phyloP scores from a whole-genome alignment of 1,140 invertebrate species.

The Probaryconus sp. region DNA sequence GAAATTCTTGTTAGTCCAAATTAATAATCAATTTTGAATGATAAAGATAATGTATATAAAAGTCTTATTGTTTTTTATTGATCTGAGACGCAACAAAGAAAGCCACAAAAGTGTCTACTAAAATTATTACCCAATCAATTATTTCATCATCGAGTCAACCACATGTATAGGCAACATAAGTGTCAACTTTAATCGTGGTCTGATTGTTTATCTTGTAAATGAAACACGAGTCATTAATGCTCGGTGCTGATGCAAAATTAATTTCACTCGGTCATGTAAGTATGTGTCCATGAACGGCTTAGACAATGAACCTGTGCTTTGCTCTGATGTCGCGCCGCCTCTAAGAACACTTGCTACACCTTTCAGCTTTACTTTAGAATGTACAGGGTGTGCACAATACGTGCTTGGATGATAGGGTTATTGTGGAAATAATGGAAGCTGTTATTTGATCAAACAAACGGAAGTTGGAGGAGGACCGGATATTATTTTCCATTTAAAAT shows the following conservation, averaged over 20 bases:
- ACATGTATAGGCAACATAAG: constrained; percentile 5
- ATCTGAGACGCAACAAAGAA: no score
- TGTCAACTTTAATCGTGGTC: constrained; percentile 21
- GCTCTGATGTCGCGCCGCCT: constrained; percentile 36
- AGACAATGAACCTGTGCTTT: constrained; percentile 46
- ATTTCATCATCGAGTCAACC: constrained; percentile 2
- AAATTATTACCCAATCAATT: neutral
- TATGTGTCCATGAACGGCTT: constrained; percentile 30
- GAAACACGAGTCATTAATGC: constrained; percentile 19
- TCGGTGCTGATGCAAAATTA: constrained; percentile 33
- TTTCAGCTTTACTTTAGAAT: constrained; percentile 34
- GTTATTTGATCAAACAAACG: constrained; percentile 42
- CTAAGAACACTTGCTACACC: constrained; percentile 41
- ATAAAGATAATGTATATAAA: no score
- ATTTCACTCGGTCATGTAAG: constrained; percentile 26
- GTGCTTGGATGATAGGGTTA: constrained; percentile 21
- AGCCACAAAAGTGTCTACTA: no score
- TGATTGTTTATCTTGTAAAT: constrained; percentile 38
- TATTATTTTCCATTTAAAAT: no score
- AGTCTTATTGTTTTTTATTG: no score
- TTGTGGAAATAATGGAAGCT: constrained; percentile 33
- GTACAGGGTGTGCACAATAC: constrained; percentile 35
- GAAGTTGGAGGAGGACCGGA: no score
- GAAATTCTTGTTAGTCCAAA: no score
- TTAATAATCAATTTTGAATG: no score